Evolutionary conservation across 1,140 invertebrate species (phyloP).

Genomic region (Diachasma alloeum): DNA sequence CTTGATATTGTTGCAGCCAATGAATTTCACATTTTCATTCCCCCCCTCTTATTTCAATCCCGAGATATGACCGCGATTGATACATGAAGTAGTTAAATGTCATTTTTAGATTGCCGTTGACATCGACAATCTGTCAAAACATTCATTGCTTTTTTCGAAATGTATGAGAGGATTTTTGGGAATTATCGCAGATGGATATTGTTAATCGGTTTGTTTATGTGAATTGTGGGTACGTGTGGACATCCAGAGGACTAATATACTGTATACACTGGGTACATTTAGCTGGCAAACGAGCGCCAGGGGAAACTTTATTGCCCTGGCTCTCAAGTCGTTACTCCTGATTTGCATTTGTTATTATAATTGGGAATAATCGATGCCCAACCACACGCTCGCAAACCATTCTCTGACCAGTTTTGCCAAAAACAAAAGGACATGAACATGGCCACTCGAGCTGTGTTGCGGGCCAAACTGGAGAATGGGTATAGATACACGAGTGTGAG

Average conservation of each 20-base stretch:
- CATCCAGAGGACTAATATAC: not conserved
- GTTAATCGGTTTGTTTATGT: too few relatives aligned
- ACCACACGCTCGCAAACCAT: not conserved
- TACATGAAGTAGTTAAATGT: not conserved
- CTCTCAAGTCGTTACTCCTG: slow-evolving; percentile 59
- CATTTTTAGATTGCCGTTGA: not conserved
- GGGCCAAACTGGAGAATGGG: not conserved
- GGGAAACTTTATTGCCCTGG: slow-evolving; percentile 57
- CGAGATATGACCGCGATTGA: slow-evolving; percentile 1
- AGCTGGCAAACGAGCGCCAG: slow-evolving; percentile 35
- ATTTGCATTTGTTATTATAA: slow-evolving; percentile 65
- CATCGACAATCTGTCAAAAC: not conserved
- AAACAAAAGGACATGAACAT: not conserved
- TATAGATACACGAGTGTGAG: not conserved
- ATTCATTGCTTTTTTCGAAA: not conserved
- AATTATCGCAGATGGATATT: too few relatives aligned
- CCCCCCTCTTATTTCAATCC: not conserved
- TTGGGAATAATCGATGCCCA: slow-evolving; percentile 61
- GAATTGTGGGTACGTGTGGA: too few relatives aligned
- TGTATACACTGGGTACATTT: not conserved
- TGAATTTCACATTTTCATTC: not conserved
- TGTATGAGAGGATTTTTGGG: too few relatives aligned
- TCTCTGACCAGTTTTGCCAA: not conserved
- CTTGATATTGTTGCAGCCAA: not conserved
- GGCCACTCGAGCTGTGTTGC: not conserved